These are phyloP conservation scores for Dipodomys spectabilis DNA, from an alignment of 2,113 vertebrate species.

Conservation along the genomic window DNA sequence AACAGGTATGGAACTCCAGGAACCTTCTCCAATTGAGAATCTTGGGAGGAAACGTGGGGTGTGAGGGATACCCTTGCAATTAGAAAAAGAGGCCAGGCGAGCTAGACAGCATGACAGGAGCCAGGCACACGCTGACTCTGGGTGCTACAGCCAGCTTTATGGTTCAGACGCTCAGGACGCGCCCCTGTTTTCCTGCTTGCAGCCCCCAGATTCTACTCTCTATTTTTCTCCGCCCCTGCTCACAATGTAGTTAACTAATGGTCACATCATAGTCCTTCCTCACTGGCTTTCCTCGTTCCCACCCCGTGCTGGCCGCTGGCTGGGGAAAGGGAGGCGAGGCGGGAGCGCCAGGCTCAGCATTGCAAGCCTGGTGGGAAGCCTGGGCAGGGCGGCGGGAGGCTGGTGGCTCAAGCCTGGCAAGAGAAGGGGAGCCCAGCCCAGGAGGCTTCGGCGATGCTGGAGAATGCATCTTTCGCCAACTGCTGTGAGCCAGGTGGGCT, in stretches of 20 bases:
- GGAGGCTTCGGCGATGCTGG: constrained; percentile 84
- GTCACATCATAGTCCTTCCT: neutral
- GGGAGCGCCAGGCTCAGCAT: neutral
- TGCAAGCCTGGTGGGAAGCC: neutral
- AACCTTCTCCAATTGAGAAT: neutral
- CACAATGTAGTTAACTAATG: neutral
- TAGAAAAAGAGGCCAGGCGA: too few species aligned
- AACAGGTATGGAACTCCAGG: too few species aligned
- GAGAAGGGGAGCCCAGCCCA: too few species aligned
- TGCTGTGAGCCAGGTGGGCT: constrained; percentile 86
- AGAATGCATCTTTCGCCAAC: constrained; percentile 88
- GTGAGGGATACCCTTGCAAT: rapidly evolving
- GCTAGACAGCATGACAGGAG: neutral
- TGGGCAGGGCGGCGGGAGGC: too few species aligned
- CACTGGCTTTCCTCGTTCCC: neutral
- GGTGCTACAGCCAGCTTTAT: rapidly evolving
- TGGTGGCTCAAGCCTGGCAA: neutral
- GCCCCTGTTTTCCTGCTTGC: neutral
- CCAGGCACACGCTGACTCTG: neutral
- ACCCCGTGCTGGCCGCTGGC: rapidly evolving
- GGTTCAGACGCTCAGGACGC: rapidly evolving
- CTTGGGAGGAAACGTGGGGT: neutral
- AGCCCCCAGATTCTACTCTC: neutral
- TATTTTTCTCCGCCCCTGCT: neutral
- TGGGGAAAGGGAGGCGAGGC: neutral